These are phyloP conservation scores for Listrodromus nycthemerus DNA, from an alignment of 2,888 invertebrate genomes.

Conservation along the genomic window DNA sequence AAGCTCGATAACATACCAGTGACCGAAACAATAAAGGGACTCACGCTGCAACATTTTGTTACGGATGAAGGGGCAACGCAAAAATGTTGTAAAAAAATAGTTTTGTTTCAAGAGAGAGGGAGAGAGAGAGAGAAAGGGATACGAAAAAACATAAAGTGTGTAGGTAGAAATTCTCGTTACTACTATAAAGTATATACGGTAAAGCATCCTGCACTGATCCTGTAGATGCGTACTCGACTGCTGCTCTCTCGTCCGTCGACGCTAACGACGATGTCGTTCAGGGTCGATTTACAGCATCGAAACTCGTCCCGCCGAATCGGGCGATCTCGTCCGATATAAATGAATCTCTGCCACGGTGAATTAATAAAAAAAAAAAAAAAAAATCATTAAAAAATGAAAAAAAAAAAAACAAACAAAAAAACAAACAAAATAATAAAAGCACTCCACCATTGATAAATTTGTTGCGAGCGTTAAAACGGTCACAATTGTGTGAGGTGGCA, in stretches of 20 bases:
- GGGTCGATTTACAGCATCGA: slow-evolving; percentile 44
- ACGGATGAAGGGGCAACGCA: neutral
- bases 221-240: neutral
- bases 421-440: no score
- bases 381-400: neutral
- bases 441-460: neutral
- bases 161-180: neutral
- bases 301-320: slow-evolving; percentile 1
- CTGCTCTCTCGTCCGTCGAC: slow-evolving; percentile 29
- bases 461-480: neutral
- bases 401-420: neutral
- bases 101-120: neutral
- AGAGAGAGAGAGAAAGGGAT: neutral
- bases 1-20: neutral
- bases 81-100: slow-evolving; percentile 2
- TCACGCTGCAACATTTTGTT: neutral
- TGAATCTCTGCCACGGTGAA: slow-evolving; percentile 9
- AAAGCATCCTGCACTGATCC: neutral
- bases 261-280: slow-evolving; percentile 52
- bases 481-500: neutral
- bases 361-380: slow-evolving; percentile 16
- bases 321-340: slow-evolving; percentile 7
- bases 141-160: neutral
- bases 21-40: neutral
- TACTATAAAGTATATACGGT: slow-evolving; percentile 5